Evolutionary conservation across 2,797 vertebrate species (phyloP), one percentile per base, ranked within the genome.

Genomic region (Petrocephalus sullivani): DNA sequence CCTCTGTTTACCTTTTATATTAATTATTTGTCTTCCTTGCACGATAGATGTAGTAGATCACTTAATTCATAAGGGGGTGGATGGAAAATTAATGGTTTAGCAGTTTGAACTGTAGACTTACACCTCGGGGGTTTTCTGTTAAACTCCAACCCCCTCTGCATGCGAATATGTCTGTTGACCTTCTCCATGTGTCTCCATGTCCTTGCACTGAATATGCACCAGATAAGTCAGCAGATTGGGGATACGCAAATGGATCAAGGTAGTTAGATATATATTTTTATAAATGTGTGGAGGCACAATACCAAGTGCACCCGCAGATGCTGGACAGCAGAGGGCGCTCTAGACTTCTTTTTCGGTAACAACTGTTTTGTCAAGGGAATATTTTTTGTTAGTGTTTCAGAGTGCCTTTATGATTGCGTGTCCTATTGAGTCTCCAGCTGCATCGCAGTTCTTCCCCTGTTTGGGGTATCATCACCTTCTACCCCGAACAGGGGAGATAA

Each of bases 321-420:
- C 14, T 67, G 23, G 58, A 67, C 87, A 88, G 81, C 87, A 88
- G 81, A 51, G 87, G 14, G 87, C 81, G 51, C 49, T 60, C 57
- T 14, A 85, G 60, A 53, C 58, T 28, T 54, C 16, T 46, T n/a
- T 33, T 64, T 49, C 6, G 9, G 67, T 16, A 75, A 41, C 10
- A 23, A 28, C 37, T 14, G 3, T 53, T 23, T 64, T 49, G n/a
- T 23, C 58, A 21, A 10, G 41, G 78, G 19, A 21, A 41, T 41
- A 41, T 41, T 49, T 51, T 82, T 71, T 53, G 10, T 82, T 49
- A 1, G 23, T 51, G 10, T 41, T 41, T 75, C 67, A 41, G 33
- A 51, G 8, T 83, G 3, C 81, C 19, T 23, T 6, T 83, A 28
- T 54, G 49, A 4, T 9, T 14, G 49, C 2, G 0, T 54, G 16